Evolutionary conservation across 2,888 invertebrate species (phyloP), one percentile per base, ranked within the genome.

Genomic region (Ochropacha duplaris): DNA sequence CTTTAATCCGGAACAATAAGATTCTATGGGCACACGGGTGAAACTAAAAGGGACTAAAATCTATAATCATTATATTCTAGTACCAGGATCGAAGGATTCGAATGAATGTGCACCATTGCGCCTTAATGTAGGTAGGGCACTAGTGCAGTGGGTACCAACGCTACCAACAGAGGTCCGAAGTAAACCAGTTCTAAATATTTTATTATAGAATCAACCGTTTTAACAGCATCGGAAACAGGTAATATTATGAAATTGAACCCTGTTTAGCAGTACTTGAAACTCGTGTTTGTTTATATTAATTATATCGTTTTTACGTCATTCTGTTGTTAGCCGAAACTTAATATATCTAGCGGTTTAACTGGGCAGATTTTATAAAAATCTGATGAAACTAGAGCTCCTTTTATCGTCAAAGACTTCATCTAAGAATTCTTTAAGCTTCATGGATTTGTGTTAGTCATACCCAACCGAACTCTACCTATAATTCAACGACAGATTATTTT

Each of bases 101-200:
- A 58, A 65, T 68, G 68, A 54, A 49, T 50, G 54, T 58, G 59
- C 57, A 58, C 36, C 24, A 22, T 51, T 51, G 39, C 16, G 19
- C 44, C 28, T 22, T 14, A 31, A 12, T 11, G 31, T n/a, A 50
- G 26, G 8, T 26, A 50, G 50, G 2, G 24, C 9, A 26, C n/a
- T 26, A 50, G 19, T 24, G 22, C 19, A 9, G 16, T 31, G 31
- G 28, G 19, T 31, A 12, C 14, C 11, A 5, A 31, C 26, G 28
- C 11, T 31, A 12, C 14, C 11, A 5, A 31, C n/a, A 16, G 44
- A 44, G 44, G 19, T 44, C 44, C 44, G 19, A 44, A 44, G 2
- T 0, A 44, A 44, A 44, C 44, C 44, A 19, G 44, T 19, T 44
- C 19, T 1, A 44, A 19, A 44, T 19, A 9, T 44, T 44, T 19